A percentile compares a stretch with the other conserved stretches of the same genome.
Conservation (phyloP, 2,797 vertebrate genomes). For the Mycteria americana region DNA sequence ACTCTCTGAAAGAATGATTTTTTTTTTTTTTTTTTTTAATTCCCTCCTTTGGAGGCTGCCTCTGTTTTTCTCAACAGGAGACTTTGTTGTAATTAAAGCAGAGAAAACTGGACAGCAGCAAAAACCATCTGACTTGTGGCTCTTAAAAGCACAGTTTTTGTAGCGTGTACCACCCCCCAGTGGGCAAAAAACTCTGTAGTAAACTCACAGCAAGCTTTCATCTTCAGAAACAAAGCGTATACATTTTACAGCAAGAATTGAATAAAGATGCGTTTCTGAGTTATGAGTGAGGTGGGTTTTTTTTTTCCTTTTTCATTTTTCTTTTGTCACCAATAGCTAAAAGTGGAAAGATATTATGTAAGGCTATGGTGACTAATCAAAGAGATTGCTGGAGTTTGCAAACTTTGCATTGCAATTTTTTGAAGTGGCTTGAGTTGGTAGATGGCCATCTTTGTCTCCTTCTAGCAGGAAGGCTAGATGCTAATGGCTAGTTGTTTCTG, state of each 20-base stretch:
- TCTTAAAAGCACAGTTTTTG: slow-evolving; percentile 78
- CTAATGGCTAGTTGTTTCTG: not conserved
- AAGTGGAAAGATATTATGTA: not conserved
- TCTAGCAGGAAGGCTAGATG: not conserved
- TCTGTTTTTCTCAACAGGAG: slow-evolving; percentile 78
- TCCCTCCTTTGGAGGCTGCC: slow-evolving; percentile 67
- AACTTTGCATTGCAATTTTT: slow-evolving; percentile 9
- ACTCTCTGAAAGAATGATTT: slow-evolving; percentile 48
- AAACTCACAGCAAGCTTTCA: slow-evolving; percentile 78
- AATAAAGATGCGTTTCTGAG: not conserved
- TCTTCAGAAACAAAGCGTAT: slow-evolving; percentile 5
- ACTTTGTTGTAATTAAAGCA: slow-evolving; percentile 84
- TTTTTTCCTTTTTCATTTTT: not conserved
- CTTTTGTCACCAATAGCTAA: not conserved
- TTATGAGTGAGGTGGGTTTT: not conserved
- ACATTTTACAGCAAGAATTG: not conserved
- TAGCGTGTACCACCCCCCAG: slow-evolving; percentile 97
- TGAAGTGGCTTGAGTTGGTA: slow-evolving; percentile 18
- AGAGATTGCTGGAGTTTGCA: slow-evolving; percentile 42
- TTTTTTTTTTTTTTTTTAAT: not conserved
- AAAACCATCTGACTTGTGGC: slow-evolving; percentile 74
- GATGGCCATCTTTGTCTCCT: slow-evolving; percentile 51
- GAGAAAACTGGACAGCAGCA: slow-evolving; percentile 77
- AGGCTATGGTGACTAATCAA: not conserved
- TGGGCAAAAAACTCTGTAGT: slow-evolving; percentile 91